Evolutionary conservation across 2,797 vertebrate species (phyloP).

Genomic region (Sebastes vulpes): DNA sequence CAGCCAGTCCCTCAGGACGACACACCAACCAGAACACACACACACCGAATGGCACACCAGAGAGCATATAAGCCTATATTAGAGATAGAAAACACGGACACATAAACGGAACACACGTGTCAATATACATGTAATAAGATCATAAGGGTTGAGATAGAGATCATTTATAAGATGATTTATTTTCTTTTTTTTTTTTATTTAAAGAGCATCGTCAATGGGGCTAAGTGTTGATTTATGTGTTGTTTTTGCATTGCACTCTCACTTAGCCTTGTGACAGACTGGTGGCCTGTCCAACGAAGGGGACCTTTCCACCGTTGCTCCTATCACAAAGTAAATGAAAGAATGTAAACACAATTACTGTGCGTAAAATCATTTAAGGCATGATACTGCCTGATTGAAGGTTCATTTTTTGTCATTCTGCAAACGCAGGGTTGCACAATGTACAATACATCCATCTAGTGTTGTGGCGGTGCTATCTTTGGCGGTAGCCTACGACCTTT

Average conservation of each 20-base stretch:
- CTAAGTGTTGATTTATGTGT: neutral
- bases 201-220: neutral
- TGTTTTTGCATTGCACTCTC: neutral
- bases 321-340: neutral
- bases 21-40: constrained; percentile 34
- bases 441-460: neutral
- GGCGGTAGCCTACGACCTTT: neutral
- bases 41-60: constrained; percentile 23
- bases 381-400: neutral
- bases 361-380: neutral
- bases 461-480: neutral
- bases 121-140: constrained; percentile 32
- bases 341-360: neutral
- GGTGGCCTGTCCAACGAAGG: neutral
- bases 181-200: neutral
- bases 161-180: accelerated
- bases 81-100: constrained; percentile 61
- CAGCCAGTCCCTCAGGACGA: constrained; percentile 60
- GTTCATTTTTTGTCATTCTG: neutral
- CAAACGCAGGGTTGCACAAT: neutral
- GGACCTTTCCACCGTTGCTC: neutral
- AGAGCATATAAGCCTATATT: constrained; percentile 56
- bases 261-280: neutral
- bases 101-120: constrained; percentile 42
- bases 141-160: constrained; percentile 14